Conservation (phyloP, 92 coral and sea anemone species). For the Metridium senile region DNA sequence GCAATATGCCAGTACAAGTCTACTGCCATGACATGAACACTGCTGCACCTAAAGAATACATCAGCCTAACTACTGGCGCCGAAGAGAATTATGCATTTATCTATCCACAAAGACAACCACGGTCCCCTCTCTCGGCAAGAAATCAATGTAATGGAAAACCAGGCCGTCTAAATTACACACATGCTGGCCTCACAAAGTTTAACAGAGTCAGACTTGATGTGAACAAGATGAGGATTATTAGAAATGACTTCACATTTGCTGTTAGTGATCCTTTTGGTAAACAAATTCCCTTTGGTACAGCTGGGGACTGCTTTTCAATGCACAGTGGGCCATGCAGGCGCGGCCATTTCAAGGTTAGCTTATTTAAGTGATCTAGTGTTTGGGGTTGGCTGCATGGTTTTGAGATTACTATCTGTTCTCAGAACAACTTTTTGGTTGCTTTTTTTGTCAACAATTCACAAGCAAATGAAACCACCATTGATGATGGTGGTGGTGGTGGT, state of each 20-base stretch:
- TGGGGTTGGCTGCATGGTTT: too few relatives aligned
- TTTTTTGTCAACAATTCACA: too few relatives aligned
- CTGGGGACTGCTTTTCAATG: conserved; percentile 99
- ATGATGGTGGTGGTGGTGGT: too few relatives aligned
- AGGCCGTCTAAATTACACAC: conserved; percentile 39
- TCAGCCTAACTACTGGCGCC: conserved; percentile 79
- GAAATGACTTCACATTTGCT: conserved; percentile 85
- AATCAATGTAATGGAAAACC: conserved; percentile 75
- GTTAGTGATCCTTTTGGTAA: conserved; percentile 71
- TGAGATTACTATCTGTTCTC: too few relatives aligned
- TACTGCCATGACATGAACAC: conserved; percentile 96
- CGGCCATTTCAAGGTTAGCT: conserved; percentile 80
- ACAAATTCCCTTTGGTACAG: conserved; percentile 79
- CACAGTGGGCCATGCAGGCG: conserved; percentile 83
- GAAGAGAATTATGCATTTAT: conserved; percentile 89
- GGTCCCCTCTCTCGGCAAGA: conserved; percentile 70
- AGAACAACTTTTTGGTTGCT: neutral
- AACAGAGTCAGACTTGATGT: conserved; percentile 81
- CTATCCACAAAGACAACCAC: conserved; percentile 74
- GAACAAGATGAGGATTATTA: conserved; percentile 66
- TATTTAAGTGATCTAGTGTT: too few relatives aligned
- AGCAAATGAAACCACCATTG: too few relatives aligned
- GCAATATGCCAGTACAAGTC: conserved; percentile 80
- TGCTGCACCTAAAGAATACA: conserved; percentile 73
- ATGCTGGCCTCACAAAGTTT: conserved; percentile 81